A percentile compares a stretch with the other conserved stretches of the same genome.
Conservation (phyloP, 2,888 invertebrate species). For the Dicroscelio sp. region DNA sequence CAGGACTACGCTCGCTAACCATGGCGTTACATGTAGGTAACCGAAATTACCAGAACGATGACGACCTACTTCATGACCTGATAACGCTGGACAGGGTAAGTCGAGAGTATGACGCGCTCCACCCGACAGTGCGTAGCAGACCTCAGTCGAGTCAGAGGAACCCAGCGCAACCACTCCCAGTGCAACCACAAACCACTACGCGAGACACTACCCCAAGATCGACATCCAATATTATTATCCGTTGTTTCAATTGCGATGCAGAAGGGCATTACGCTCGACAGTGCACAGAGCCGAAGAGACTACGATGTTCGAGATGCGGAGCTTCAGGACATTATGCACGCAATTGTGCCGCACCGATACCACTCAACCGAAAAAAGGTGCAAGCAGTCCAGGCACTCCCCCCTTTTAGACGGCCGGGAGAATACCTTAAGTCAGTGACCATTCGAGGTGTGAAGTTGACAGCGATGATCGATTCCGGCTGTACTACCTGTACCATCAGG, state of each 20-base stretch:
- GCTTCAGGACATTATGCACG: not conserved
- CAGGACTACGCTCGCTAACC: not conserved
- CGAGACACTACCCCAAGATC: not conserved
- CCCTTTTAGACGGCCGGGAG: not conserved
- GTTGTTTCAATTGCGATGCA: not conserved
- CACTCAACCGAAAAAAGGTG: not conserved
- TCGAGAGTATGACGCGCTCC: not conserved
- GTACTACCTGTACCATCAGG: conserved; percentile 14
- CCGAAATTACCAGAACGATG: not conserved
- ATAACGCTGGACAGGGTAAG: not conserved
- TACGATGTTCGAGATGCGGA: not conserved
- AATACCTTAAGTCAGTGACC: not conserved
- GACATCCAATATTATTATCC: not conserved
- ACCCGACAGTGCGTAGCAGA: not conserved
- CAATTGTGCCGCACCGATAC: not conserved
- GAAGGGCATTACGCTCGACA: not conserved
- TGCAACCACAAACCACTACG: not conserved
- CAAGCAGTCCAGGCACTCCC: not conserved
- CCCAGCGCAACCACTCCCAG: not conserved
- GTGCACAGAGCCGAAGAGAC: not conserved
- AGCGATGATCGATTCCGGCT: conserved; percentile 3
- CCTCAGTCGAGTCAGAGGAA: not conserved
- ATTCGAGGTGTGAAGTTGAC: not conserved
- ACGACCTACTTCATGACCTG: conserved; percentile 3
- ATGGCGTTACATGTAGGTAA: conserved; percentile 25